phyloP scores from a whole-genome alignment of 1,140 invertebrate species.

The Thalassaphorura encarpata region DNA sequence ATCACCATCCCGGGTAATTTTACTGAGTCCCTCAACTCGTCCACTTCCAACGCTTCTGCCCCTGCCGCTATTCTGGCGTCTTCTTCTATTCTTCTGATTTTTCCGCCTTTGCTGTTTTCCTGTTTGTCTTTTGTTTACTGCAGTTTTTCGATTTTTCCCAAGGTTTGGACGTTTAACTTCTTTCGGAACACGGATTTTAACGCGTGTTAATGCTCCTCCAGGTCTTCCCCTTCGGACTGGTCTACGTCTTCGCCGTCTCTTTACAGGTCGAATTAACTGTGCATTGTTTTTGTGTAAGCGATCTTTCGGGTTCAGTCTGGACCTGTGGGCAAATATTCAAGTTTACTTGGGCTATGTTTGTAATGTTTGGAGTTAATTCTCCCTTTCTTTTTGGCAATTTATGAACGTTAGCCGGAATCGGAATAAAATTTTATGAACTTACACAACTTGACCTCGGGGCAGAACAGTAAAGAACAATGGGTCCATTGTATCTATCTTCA shows the following conservation, averaged over 20 bases:
- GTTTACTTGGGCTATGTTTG: neutral
- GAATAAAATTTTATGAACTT: conserved; percentile 12
- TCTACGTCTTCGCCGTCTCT: neutral
- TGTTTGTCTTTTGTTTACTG: conserved; percentile 6
- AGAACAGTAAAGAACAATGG: conserved; percentile 31
- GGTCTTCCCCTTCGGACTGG: neutral
- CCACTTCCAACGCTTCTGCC: conserved; percentile 23
- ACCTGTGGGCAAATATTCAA: neutral
- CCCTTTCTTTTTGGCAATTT: neutral
- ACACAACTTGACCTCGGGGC: conserved; percentile 25
- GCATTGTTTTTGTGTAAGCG: neutral
- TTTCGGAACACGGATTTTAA: neutral
- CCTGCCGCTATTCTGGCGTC: neutral
- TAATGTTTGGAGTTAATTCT: neutral
- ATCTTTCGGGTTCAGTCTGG: neutral
- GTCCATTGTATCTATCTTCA: conserved; percentile 24
- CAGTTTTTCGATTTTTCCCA: neutral
- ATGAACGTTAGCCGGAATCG: neutral
- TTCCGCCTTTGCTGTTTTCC: neutral
- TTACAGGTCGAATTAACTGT: neutral
- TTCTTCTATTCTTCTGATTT: neutral
- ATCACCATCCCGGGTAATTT: conserved; percentile 26
- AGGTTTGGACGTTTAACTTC: neutral
- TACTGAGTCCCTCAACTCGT: conserved; percentile 26
- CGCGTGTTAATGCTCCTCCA: neutral